phyloP scores from a whole-genome alignment of 2,113 vertebrate genomes.

The Benitochromis conjunctus region DNA sequence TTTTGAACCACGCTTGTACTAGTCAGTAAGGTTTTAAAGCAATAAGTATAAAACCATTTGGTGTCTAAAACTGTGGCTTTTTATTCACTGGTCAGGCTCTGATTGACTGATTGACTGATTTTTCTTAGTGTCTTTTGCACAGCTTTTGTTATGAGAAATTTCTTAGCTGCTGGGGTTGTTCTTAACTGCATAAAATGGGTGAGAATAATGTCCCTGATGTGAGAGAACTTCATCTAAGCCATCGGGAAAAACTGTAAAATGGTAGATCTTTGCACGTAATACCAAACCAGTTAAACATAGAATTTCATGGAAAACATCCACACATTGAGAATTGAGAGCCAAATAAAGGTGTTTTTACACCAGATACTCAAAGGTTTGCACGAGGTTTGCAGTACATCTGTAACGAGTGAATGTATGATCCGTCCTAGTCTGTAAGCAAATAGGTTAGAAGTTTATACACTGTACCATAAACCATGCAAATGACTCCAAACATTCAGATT shows the following conservation, averaged over 20 bases:
- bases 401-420: not conserved
- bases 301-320: not conserved
- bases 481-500: not conserved
- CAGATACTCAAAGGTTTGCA: not conserved
- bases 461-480: not conserved
- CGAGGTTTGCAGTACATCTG: not conserved
- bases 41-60: not conserved
- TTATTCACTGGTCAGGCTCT: not conserved
- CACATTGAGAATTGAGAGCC: not conserved
- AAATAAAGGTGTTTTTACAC: not conserved
- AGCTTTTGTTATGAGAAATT: not conserved
- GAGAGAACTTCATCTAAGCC: not conserved
- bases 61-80: not conserved
- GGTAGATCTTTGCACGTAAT: not conserved
- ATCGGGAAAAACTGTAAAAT: not conserved
- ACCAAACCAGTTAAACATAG: not conserved
- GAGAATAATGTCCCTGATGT: rapidly evolving
- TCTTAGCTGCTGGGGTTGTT: not conserved
- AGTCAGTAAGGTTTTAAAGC: not conserved
- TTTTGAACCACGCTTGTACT: not conserved
- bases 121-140: not conserved
- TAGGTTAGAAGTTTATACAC: not conserved
- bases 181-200: not conserved
- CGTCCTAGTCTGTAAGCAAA: not conserved
- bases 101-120: not conserved